Base-by-base conservation (phyloP, 2,888 invertebrate genomes). In the Stictocephala bisonia region DNA sequence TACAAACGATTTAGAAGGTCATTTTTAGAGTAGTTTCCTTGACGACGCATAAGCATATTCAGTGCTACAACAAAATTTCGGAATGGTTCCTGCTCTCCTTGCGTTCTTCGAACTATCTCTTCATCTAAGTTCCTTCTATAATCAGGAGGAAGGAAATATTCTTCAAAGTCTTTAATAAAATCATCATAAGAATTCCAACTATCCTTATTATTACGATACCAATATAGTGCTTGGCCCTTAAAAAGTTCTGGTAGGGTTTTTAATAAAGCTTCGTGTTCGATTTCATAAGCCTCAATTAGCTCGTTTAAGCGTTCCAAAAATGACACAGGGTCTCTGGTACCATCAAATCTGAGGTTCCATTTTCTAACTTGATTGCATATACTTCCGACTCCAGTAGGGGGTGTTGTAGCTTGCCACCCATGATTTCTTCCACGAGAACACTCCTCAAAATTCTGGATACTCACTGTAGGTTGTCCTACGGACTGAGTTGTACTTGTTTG, bases 181-280 rank as follows among this genome's bases (percentile, higher is more conserved):
- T 58, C 58, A 15, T 58, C 29, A 58, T 15, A 58, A 4, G 58
- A 26, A 1, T 15, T 3, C 58, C 58, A 58, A n/a, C 11, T 20
- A 7, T 58, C 26, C 58, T 58, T 58, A 20, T n/a, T 7, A 26
- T 58, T 58, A 9, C 58, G 2, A 22, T 58, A 58, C 58, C 58
- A 58, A n/a, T 26, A 13, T 27, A 58, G n/a, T 6, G 29, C 58
- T 13, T 26, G 11, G 2, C 27, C 58, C 20, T 58, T 22, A 20
- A 58, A 26, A 13, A 58, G 27, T 13, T 58, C 58, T 6, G 58
- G 58, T 26, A 58, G 7, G 13, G 58, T 27, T 58, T 20, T 29
- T 15, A 58, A n/a, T 15, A 58, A 15, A 1, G 11, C 11, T 26
- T 26, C 3, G 11, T n/a, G 7, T 2, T 2, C 1, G 11, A 58